Evolutionary conservation across 2,797 vertebrate species (phyloP), one percentile per base, ranked within the genome.

Genomic region (Microctenopoma lineatum): DNA sequence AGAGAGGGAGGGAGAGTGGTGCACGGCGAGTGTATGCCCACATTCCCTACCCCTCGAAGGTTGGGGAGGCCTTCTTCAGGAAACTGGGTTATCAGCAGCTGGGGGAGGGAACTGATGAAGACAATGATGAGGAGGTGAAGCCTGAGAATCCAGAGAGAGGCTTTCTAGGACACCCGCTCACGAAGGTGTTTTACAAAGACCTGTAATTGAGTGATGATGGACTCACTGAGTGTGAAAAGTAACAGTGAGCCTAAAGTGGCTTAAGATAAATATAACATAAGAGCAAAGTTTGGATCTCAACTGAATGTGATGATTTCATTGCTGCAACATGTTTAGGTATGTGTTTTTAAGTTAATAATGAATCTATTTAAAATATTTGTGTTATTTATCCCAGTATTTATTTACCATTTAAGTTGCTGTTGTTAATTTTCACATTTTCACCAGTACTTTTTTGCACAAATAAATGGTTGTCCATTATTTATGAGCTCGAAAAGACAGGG

Each of bases 111-210:
- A 67, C 75, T 27, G 81, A 90, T 25, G 92, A 90, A 29, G 89
- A 81, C 1, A 84, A 87, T 1, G 86, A 86, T 0, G 70, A 89
- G 14, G 91, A 92, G 55, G 45, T 73, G 13, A 78, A 81, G 48
- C 79, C 82, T 52, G 91, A 94, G 74, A 86, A 69, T 64, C 90
- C 93, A 38, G 90, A 94, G 84, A 87, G 90, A 87, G 79, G 94
- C 36, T 95, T 95, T 86, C 81, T 97, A 78, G 95, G 96, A 47
- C 93, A 95, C 73, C 89, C 90, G 0, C 87, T 97, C 50, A 95
- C 95, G 27, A 94, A 93, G 58, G 95, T 96, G 68, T 97, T 95
- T 82, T 94, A 95, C 81, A 97, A 96, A 86, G 94, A 96, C 77
- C 86, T 96, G 83, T 95, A 80, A 92, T 29, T 7, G 54, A 69